Conservation (phyloP, 2,797 vertebrate genomes). For the Falco concolor region DNA sequence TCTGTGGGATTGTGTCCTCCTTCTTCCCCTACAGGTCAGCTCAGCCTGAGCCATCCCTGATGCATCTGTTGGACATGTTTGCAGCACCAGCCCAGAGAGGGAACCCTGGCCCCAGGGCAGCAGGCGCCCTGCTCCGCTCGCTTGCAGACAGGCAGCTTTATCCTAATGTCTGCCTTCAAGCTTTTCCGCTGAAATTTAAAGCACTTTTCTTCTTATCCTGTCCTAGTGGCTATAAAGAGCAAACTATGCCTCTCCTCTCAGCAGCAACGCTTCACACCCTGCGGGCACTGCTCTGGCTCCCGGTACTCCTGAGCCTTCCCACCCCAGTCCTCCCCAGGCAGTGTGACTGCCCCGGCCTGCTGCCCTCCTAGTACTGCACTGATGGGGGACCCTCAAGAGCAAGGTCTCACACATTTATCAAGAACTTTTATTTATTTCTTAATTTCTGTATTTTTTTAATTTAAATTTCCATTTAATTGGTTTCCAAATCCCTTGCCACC, state of each 20-base stretch:
- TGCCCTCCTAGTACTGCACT: neutral
- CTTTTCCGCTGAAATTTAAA: neutral
- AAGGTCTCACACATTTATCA: neutral
- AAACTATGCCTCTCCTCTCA: neutral
- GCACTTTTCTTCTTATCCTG: neutral
- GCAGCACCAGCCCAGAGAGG: neutral
- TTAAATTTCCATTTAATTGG: neutral
- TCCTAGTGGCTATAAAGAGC: neutral
- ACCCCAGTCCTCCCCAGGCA: neutral
- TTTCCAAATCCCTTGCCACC: neutral
- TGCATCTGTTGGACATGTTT: no score
- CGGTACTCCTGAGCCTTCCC: neutral
- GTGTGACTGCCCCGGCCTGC: neutral
- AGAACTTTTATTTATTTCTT: neutral
- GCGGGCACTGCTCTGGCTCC: neutral
- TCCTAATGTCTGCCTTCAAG: neutral
- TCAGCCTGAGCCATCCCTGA: neutral
- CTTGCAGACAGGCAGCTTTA: neutral
- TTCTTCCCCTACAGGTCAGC: neutral
- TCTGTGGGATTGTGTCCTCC: neutral
- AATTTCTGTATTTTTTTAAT: neutral
- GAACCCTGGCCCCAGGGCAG: neutral
- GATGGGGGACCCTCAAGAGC: neutral
- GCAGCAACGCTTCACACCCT: accelerated
- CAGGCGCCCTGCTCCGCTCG: neutral